A percentile compares a stretch with the other conserved stretches of the same genome.
phyloP scores from a whole-genome alignment of 1,140 invertebrate species.

The Choristoneura fumiferana region DNA sequence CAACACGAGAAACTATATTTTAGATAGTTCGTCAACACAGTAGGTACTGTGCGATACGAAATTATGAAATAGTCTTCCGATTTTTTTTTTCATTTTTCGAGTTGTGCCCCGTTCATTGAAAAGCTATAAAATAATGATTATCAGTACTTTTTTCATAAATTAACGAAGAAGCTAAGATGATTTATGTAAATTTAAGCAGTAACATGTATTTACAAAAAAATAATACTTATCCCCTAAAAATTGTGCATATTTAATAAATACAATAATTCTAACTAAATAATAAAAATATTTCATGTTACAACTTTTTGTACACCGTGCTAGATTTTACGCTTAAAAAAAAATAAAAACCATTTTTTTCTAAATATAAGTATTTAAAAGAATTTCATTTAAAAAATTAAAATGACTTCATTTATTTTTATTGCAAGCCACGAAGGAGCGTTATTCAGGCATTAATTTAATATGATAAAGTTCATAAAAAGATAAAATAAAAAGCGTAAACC shows the following conservation, averaged over 20 bases:
- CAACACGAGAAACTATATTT: no score
- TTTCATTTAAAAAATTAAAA: no score
- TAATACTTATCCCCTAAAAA: slow-evolving; percentile 3
- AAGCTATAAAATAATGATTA: slow-evolving; percentile 5
- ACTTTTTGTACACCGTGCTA: neutral
- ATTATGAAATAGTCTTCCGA: no score
- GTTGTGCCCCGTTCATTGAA: neutral
- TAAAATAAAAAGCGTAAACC: no score
- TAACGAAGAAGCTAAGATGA: slow-evolving; percentile 2
- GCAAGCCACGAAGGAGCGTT: no score
- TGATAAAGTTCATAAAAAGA: no score
- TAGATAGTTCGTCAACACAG: no score
- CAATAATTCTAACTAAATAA: neutral
- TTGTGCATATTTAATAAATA: slow-evolving; percentile 16
- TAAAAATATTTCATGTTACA: slow-evolving; percentile 1
- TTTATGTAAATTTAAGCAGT: neutral
- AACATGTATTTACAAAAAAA: slow-evolving; percentile 15
- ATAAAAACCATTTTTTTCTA: neutral
- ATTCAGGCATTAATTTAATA: no score
- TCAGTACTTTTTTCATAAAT: slow-evolving; percentile 17
- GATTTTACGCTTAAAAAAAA: neutral
- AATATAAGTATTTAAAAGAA: no score
- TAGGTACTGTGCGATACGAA: no score
- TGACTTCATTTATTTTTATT: no score
- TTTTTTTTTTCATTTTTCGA: no score